These are phyloP conservation scores for Gadopsis marmoratus DNA, from an alignment of 2,797 vertebrate species.

Conservation along the genomic window DNA sequence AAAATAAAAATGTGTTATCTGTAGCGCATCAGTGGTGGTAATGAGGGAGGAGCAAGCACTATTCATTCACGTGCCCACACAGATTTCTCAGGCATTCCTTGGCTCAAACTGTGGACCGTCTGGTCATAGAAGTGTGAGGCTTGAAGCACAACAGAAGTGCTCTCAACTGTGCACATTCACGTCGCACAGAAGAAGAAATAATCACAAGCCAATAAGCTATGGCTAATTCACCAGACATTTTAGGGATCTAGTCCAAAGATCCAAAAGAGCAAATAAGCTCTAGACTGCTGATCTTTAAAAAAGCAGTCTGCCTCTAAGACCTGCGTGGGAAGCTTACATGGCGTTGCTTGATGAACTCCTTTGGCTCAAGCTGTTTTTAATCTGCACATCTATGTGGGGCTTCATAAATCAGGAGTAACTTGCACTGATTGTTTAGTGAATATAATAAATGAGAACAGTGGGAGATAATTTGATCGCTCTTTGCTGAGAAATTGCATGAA, in stretches of 20 bases:
- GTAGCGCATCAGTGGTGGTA: neutral
- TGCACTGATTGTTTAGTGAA: neutral
- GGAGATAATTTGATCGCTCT: neutral
- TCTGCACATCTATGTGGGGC: neutral
- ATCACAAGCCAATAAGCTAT: neutral
- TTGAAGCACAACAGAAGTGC: neutral
- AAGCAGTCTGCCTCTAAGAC: neutral
- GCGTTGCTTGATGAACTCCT: neutral
- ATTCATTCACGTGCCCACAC: neutral
- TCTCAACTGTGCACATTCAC: neutral
- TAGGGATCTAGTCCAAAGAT: neutral
- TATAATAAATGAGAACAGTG: neutral
- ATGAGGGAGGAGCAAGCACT: neutral
- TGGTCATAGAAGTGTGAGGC: neutral
- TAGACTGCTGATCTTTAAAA: neutral
- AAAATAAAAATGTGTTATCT: no score
- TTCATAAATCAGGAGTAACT: constrained; percentile 14
- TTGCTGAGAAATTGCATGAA: neutral
- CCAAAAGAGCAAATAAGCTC: neutral
- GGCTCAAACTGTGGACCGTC: neutral
- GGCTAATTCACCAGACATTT: neutral
- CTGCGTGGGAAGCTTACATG: neutral
- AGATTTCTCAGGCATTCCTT: neutral
- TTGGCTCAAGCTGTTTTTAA: neutral
- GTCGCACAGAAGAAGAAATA: neutral